Conservation (phyloP, 2,888 invertebrate genomes). For the Abrostola triplasia region DNA sequence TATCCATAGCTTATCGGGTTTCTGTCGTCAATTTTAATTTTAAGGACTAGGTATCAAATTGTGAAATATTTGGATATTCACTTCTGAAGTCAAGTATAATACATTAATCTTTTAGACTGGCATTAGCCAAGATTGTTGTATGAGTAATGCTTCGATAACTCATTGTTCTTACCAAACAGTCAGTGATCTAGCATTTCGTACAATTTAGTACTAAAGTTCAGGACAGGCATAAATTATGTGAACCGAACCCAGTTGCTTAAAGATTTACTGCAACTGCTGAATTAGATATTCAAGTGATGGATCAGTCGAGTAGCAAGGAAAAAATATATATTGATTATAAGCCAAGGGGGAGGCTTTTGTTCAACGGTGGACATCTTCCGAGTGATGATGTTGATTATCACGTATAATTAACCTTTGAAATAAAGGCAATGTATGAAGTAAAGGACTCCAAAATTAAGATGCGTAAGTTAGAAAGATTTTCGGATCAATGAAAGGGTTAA, state of each 20-base stretch:
- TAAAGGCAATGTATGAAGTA: too few species aligned
- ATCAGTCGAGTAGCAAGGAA: background rate
- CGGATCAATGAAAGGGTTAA: too few species aligned
- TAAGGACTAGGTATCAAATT: constrained; percentile 2
- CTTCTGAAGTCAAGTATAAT: constrained; percentile 23
- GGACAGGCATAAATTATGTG: constrained; percentile 68
- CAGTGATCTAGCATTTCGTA: constrained; percentile 70
- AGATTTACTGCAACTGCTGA: constrained; percentile 58
- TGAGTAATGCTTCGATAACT: constrained; percentile 70
- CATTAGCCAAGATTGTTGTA: constrained; percentile 54
- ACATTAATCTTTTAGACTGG: constrained; percentile 37
- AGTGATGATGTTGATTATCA: too few species aligned
- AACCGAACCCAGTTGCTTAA: constrained; percentile 66
- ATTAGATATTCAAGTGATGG: constrained; percentile 13
- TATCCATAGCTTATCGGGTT: background rate
- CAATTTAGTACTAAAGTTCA: constrained; percentile 73
- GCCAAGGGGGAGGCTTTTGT: too few species aligned
- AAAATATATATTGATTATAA: too few species aligned
- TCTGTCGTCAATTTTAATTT: too few species aligned
- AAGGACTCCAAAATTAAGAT: too few species aligned
- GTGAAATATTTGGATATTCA: constrained; percentile 18
- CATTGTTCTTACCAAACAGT: constrained; percentile 70
- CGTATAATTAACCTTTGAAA: too few species aligned
- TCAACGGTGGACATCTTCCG: too few species aligned
- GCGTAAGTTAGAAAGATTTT: too few species aligned